These are phyloP conservation scores for Mergus octosetaceus DNA, from an alignment of 2,797 vertebrate genomes.

Conservation along the genomic window DNA sequence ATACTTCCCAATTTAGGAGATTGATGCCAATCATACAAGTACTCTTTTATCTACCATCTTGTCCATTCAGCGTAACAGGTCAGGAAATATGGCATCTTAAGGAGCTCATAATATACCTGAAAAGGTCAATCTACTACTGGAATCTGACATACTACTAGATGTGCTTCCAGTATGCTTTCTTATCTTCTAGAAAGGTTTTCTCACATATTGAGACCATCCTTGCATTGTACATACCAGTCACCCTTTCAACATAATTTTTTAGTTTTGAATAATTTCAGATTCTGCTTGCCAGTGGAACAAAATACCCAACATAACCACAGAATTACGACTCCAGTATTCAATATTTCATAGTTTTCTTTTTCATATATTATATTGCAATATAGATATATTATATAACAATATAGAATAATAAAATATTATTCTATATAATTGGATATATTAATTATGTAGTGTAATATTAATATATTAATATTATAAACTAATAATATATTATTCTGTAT, in stretches of 20 bases:
- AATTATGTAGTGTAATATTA: too few species aligned
- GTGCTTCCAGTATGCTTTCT: neutral
- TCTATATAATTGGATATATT: too few species aligned
- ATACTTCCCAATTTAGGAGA: neutral
- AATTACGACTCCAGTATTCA: neutral
- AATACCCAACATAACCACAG: neutral
- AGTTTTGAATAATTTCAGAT: neutral
- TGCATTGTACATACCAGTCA: accelerated
- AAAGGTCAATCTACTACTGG: neutral
- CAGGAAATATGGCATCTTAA: neutral
- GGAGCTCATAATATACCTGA: neutral
- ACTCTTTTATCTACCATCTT: neutral
- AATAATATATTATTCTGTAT: too few species aligned
- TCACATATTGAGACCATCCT: neutral
- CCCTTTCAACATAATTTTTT: neutral
- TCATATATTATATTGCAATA: neutral
- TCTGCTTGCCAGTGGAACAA: neutral
- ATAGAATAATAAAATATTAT: too few species aligned
- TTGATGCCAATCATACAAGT: neutral
- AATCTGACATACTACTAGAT: neutral
- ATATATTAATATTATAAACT: too few species aligned
- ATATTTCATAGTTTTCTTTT: neutral
- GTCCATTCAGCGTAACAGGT: neutral
- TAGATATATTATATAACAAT: too few species aligned
- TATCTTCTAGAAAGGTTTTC: neutral